These are phyloP conservation scores for Urocitellus parryii DNA, from an alignment of 2,113 vertebrate genomes.

Conservation along the genomic window DNA sequence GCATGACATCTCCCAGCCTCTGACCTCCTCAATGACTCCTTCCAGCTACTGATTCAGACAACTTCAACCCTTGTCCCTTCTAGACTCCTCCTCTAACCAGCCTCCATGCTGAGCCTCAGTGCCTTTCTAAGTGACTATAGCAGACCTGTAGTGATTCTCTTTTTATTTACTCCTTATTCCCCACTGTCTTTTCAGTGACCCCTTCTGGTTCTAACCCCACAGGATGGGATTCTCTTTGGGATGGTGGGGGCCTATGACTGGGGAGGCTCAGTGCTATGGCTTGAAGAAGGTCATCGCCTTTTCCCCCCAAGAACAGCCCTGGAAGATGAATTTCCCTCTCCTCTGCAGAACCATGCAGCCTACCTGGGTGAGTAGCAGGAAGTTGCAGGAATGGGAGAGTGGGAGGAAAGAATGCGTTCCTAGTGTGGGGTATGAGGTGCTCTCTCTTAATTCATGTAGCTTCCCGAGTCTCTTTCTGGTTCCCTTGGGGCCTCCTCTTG, in stretches of 20 bases:
- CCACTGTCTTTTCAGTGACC: neutral
- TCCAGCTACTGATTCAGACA: neutral
- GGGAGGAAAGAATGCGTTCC: neutral
- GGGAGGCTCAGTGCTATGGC: constrained; percentile 94
- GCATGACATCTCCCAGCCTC: neutral
- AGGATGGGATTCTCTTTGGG: constrained; percentile 97
- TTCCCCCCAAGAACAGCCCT: constrained; percentile 90
- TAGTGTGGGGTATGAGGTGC: neutral
- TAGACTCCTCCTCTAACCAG: neutral
- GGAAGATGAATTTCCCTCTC: constrained; percentile 92
- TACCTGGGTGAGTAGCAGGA: constrained; percentile 91
- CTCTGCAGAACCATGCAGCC: constrained; percentile 95
- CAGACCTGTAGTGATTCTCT: neutral
- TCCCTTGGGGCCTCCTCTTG: neutral
- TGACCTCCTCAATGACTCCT: neutral
- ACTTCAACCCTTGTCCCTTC: neutral
- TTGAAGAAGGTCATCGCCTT: constrained; percentile 85
- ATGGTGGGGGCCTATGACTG: constrained; percentile 97
- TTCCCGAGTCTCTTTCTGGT: neutral
- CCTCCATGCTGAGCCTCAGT: neutral
- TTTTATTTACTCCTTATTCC: neutral
- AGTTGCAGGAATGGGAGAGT: neutral
- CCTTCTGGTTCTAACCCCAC: neutral
- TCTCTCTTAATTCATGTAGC: neutral
- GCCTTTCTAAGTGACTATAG: neutral